Percentiles rank a stretch among this genome's conserved stretches.
Evolutionary conservation across 1,140 invertebrate species (phyloP).

Genomic region (Tetragnatha versicolor): DNA sequence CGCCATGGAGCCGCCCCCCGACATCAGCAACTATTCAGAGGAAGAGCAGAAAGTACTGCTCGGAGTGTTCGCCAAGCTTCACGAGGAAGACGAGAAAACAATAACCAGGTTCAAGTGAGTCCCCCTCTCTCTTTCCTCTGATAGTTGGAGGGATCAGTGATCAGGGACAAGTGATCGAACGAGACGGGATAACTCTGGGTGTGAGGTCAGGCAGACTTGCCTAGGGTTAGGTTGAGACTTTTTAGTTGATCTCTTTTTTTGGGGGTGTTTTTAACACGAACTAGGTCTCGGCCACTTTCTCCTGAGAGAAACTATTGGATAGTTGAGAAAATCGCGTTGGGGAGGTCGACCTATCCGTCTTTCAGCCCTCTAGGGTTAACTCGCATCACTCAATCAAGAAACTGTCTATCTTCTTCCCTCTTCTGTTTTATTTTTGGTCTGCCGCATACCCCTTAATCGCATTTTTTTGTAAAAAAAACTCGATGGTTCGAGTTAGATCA

Average conservation of each 20-base stretch:
- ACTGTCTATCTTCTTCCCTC: too few species aligned
- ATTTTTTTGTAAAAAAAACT: too few species aligned
- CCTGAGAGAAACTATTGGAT: too few species aligned
- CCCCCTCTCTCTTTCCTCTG: background rate
- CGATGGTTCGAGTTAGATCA: too few species aligned
- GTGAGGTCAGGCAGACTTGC: background rate
- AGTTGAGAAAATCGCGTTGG: too few species aligned
- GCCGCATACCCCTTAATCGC: too few species aligned
- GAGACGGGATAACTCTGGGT: background rate
- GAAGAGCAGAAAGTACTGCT: constrained; percentile 98
- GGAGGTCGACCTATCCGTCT: too few species aligned
- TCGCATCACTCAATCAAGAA: too few species aligned
- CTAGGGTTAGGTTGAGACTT: background rate
- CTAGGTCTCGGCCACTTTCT: background rate
- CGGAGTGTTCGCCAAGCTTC: constrained; percentile 93
- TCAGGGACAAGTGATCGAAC: background rate
- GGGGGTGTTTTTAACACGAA: background rate
- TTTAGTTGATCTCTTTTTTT: background rate
- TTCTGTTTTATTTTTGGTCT: too few species aligned
- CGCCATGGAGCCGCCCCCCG: constrained; percentile 69
- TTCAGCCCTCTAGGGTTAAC: too few species aligned
- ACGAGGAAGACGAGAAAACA: constrained; percentile 95
- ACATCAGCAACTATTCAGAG: constrained; percentile 96
- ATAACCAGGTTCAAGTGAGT: constrained; percentile 92
- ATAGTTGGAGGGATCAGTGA: background rate